These are phyloP conservation scores for Myotis vivesi DNA, from an alignment of 2,797 vertebrate species.

Conservation along the genomic window DNA sequence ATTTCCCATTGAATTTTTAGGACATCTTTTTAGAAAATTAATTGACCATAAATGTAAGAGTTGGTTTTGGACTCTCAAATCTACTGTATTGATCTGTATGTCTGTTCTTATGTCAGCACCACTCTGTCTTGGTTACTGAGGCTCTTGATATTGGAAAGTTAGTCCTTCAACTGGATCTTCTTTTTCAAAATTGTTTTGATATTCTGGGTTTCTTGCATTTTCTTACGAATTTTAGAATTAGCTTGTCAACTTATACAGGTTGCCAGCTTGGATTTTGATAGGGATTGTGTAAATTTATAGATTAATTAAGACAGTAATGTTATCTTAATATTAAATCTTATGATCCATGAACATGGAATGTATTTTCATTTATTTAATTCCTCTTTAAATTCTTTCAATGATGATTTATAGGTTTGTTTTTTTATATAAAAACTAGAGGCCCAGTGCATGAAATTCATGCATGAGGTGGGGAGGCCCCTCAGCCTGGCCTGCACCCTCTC, in stretches of 20 bases:
- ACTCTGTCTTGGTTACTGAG: not conserved
- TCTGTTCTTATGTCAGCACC: not conserved
- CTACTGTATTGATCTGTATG: not conserved
- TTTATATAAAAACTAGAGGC: no score
- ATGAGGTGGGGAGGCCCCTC: no score
- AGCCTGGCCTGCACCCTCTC: no score
- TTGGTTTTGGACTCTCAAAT: not conserved
- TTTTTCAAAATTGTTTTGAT: conserved; percentile 8
- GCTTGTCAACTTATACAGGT: not conserved
- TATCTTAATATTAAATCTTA: conserved; percentile 4
- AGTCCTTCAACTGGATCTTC: not conserved
- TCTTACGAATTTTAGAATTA: not conserved
- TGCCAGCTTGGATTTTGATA: not conserved
- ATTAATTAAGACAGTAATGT: not conserved
- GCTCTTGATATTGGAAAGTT: not conserved
- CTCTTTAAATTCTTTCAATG: not conserved
- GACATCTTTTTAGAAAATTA: not conserved
- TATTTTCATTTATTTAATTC: not conserved
- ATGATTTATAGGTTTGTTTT: not conserved
- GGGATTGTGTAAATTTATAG: not conserved
- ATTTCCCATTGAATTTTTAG: not conserved
- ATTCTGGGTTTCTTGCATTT: not conserved
- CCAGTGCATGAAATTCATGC: no score
- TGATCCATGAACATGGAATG: not conserved
- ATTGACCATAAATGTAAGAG: not conserved